phyloP scores from a whole-genome alignment of 30 jellyfish, hydroid and myxozoan genomes.

The Turritopsis dohrnii region DNA sequence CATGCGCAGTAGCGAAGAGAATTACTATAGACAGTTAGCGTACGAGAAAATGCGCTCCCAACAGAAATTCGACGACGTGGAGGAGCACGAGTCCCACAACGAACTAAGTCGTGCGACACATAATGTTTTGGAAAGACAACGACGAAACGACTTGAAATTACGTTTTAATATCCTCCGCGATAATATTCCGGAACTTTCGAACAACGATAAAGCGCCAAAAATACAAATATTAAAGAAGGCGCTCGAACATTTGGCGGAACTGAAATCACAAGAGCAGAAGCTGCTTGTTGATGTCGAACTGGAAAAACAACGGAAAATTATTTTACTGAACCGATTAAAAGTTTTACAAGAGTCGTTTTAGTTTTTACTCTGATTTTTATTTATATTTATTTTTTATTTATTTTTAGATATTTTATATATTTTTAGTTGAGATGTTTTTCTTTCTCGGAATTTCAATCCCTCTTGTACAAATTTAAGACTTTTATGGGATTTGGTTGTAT shows the following conservation, averaged over 20 bases:
- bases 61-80: conserved; percentile 4
- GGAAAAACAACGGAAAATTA: conserved; percentile 74
- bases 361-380: background rate
- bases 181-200: conserved; percentile 66
- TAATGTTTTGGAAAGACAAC: conserved; percentile 85
- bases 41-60: conserved; percentile 27
- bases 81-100: conserved; percentile 10
- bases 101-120: conserved; percentile 80
- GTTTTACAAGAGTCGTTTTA: background rate
- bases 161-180: conserved; percentile 74
- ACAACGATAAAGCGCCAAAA: conserved; percentile 80
- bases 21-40: conserved; percentile 25
- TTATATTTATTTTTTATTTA: too few relatives aligned
- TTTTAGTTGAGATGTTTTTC: background rate
- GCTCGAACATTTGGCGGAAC: conserved; percentile 51
- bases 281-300: conserved; percentile 77
- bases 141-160: conserved; percentile 87
- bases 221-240: conserved; percentile 77
- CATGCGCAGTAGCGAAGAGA: conserved; percentile 2
- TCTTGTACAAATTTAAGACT: background rate
- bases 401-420: too few relatives aligned
- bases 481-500: background rate
- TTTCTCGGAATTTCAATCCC: background rate
- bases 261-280: conserved; percentile 83
- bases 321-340: conserved; percentile 53